Evolutionary conservation across 2,113 vertebrate species (phyloP).

Genomic region (Silurus glanis): DNA sequence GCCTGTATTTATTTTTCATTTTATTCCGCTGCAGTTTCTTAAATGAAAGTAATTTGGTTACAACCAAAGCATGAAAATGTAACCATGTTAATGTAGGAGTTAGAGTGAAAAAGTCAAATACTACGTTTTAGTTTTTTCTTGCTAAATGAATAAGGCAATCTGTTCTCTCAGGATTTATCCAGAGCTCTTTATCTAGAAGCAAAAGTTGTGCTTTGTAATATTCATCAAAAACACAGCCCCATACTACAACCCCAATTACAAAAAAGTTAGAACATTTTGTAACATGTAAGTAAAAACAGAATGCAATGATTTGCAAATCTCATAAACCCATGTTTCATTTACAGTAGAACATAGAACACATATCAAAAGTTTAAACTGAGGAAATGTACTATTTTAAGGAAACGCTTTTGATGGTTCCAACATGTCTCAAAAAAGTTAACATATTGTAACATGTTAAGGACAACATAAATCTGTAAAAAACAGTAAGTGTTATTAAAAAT

Average conservation of each 20-base stretch:
- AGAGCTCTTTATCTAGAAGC: background rate
- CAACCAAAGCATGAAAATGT: background rate
- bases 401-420: no score
- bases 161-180: background rate
- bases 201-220: background rate
- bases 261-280: no score
- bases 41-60: background rate
- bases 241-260: background rate
- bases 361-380: no score
- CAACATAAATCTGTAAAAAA: no score
- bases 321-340: no score
- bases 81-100: background rate
- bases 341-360: no score
- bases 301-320: no score
- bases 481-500: no score
- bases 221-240: background rate
- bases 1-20: constrained; percentile 8
- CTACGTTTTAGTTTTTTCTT: background rate
- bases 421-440: no score
- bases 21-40: background rate
- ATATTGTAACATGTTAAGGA: no score
- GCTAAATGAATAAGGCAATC: background rate
- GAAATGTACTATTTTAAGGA: no score
- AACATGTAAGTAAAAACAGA: no score
- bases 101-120: background rate